Percentiles rank a stretch among this genome's conserved stretches.
phyloP scores from a whole-genome alignment of 2,797 vertebrate species.

The Cottoperca gobio region DNA sequence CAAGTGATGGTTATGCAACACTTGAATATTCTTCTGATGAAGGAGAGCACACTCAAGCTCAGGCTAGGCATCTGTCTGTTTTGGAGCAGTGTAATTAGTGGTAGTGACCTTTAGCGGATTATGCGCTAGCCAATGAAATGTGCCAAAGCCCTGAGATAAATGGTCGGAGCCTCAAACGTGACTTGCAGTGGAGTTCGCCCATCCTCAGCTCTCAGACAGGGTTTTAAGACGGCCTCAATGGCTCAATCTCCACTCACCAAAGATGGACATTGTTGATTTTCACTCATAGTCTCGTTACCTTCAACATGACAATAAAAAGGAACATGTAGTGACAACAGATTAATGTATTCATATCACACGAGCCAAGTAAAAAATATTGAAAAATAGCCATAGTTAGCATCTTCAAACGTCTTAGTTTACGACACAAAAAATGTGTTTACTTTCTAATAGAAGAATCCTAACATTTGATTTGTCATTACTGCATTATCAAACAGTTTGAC shows the following conservation, averaged over 20 bases:
- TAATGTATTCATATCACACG: neutral
- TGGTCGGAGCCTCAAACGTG: slow-evolving; percentile 47
- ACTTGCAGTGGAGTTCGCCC: slow-evolving; percentile 42
- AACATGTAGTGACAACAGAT: neutral
- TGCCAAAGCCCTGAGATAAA: slow-evolving; percentile 67
- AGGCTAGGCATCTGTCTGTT: slow-evolving; percentile 71
- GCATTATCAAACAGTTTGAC: neutral
- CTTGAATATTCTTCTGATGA: slow-evolving; percentile 65
- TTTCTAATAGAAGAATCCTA: too few species aligned
- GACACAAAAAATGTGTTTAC: too few species aligned
- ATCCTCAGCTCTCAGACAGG: slow-evolving; percentile 21
- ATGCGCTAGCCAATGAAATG: slow-evolving; percentile 75
- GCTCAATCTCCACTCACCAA: slow-evolving; percentile 29
- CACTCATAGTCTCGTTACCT: slow-evolving; percentile 10
- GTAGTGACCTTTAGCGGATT: slow-evolving; percentile 79
- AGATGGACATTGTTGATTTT: slow-evolving; percentile 25
- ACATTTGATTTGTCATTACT: too few species aligned
- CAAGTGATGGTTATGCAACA: slow-evolving; percentile 62
- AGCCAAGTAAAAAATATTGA: too few species aligned
- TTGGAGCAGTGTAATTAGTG: slow-evolving; percentile 78
- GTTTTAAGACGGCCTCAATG: slow-evolving; percentile 28
- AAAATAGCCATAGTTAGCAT: neutral
- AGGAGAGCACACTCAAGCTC: slow-evolving; percentile 64
- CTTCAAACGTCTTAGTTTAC: neutral
- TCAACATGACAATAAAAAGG: slow-evolving; percentile 19